Conservation (phyloP, 2,113 vertebrate species). For the Notechis scutatus region DNA sequence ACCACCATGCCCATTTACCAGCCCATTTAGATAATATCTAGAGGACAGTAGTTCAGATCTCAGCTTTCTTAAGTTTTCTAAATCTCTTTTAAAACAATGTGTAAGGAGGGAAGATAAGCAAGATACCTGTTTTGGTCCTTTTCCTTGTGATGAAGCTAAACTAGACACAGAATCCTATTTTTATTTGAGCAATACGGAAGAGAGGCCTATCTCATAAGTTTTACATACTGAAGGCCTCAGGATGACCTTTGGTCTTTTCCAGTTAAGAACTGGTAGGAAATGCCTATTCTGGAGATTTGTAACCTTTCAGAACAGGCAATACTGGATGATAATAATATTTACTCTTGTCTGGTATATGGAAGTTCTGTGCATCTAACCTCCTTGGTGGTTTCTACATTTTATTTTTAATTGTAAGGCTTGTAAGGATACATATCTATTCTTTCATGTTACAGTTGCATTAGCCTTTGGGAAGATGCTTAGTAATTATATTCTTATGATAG, state of each 20-base stretch:
- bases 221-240: not conserved
- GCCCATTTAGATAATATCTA: not conserved
- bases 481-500: not conserved
- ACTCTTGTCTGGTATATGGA: not conserved
- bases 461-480: not conserved
- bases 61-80: not conserved
- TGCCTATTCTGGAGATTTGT: not conserved
- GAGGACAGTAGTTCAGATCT: not conserved
- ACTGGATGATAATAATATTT: not conserved
- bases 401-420: not conserved
- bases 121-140: not conserved
- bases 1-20: not conserved
- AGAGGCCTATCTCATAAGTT: not conserved
- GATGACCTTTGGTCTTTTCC: not conserved
- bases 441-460: not conserved
- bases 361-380: not conserved
- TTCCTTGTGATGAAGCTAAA: not conserved
- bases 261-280: not conserved
- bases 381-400: not conserved
- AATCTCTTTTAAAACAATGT: not conserved
- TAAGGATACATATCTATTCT: not conserved
- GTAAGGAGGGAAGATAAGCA: not conserved
- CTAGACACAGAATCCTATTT: not conserved
- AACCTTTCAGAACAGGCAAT: not conserved
- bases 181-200: not conserved